Conservation (phyloP, 2,888 invertebrate genomes). For the Leptopterna dolabrata region DNA sequence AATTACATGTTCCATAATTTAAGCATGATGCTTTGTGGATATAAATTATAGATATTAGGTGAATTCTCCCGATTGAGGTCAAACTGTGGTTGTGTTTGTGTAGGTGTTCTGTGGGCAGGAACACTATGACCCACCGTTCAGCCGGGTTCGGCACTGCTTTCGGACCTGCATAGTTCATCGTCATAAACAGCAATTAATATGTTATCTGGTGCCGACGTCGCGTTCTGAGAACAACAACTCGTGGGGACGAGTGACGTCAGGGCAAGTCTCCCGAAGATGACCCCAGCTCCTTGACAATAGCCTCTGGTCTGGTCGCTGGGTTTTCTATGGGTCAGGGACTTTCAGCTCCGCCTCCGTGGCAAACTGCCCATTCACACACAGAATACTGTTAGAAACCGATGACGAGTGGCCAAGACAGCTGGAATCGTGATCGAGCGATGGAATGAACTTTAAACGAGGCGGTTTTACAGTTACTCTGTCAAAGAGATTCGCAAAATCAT, state of each 20-base stretch:
- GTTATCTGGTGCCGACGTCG: too few relatives aligned
- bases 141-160: too few relatives aligned
- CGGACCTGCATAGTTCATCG: too few relatives aligned
- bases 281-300: not conserved
- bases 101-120: too few relatives aligned
- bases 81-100: too few relatives aligned
- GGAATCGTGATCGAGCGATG: not conserved
- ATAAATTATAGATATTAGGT: too few relatives aligned
- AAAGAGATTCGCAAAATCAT: not conserved
- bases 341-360: not conserved
- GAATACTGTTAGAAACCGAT: not conserved
- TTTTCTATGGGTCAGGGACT: conserved; percentile 5
- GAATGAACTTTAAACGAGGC: not conserved
- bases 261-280: not conserved
- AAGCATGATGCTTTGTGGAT: too few relatives aligned
- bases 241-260: not conserved
- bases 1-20: too few relatives aligned
- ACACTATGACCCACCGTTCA: too few relatives aligned
- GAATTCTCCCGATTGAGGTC: too few relatives aligned
- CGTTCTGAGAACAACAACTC: too few relatives aligned
- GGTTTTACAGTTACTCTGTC: not conserved
- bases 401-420: not conserved
- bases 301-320: not conserved
- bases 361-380: not conserved
- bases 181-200: too few relatives aligned